Percentiles rank a stretch among this genome's conserved stretches.
phyloP scores from a whole-genome alignment of 1,140 invertebrate species.

The Magallana ariakensis region DNA sequence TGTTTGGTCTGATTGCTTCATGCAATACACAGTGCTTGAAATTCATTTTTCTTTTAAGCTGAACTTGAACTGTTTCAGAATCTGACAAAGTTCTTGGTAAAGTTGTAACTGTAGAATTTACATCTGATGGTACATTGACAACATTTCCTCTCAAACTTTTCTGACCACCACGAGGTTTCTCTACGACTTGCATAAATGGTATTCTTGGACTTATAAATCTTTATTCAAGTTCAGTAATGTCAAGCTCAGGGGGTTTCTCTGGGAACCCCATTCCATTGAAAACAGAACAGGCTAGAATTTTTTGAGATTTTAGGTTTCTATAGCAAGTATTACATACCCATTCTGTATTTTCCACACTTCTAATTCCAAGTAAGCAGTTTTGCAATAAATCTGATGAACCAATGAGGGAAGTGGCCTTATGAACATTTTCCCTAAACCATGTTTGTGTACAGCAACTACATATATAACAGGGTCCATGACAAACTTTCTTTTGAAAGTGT shows the following conservation, averaged over 20 bases:
- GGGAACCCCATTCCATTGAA: constrained; percentile 44
- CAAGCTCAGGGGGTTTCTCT: constrained; percentile 23
- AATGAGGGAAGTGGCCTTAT: not conserved
- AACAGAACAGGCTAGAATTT: constrained; percentile 49
- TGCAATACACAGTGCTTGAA: not conserved
- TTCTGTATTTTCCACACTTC: constrained; percentile 25
- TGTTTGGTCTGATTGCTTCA: constrained; percentile 42
- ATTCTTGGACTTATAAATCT: constrained; percentile 57
- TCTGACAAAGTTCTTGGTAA: constrained; percentile 48
- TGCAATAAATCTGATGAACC: not conserved
- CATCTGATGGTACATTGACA: constrained; percentile 61
- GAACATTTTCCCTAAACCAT: constrained; percentile 54
- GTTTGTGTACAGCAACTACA: constrained; percentile 53
- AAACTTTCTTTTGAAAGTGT: not conserved
- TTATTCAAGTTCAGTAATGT: constrained; percentile 53
- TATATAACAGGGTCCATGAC: constrained; percentile 40
- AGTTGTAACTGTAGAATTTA: constrained; percentile 49
- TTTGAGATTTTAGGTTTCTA: constrained; percentile 31
- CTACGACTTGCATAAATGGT: constrained; percentile 59
- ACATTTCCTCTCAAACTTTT: constrained; percentile 54
- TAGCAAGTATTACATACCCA: constrained; percentile 56
- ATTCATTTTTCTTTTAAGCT: constrained; percentile 56
- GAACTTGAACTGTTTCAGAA: constrained; percentile 34
- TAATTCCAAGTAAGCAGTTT: constrained; percentile 33
- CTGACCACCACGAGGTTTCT: constrained; percentile 55